Base-by-base conservation (phyloP, 2,888 invertebrate genomes). In the Proisotoma minuta region DNA sequence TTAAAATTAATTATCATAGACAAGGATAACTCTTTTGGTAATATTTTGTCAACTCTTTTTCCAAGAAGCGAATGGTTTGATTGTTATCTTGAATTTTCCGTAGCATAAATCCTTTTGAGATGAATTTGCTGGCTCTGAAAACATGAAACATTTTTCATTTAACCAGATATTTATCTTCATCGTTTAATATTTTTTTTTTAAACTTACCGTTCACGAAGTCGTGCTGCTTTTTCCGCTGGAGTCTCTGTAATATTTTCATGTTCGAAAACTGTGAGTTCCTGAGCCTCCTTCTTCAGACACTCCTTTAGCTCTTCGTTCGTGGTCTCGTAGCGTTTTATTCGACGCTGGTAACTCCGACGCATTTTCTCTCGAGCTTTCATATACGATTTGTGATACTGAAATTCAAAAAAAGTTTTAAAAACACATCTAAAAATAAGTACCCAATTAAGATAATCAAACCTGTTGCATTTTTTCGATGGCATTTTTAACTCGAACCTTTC, bases 1-100 rank as follows among this genome's bases (percentile, higher is more conserved):
- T 18, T 47, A 5, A 49, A 22, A 49, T 49, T 49, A 15, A 5
- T 22, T 22, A 8, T 65, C 63, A 72, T 1, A 72, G 58, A 2
- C 67, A 61, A 18, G 72, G 72, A 43, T 64, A 70, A 3, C 69
- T 68, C 49, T 64, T 64, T 43, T 66, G 51, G 57, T 72, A 72
- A 34, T 65, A 69, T 23, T 57, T 59, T 48, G 70, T 68, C 50
- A 72, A 39, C 49, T 72, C 72, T 24, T 58, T 68, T 47, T 72
- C 72, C 53, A 72, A 53, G 12, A 60, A 56, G 23, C 66, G 58
- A 10, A 72, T 58, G 59, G 70, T 67, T 52, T 68, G 65, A 15
- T 62, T 65, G 29, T 64, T 63, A 10, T 62, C 58, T 22, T 67
- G 57, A 18, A 72, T 62, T 56, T 66, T 62, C 10, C 72, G 62